phyloP scores from a whole-genome alignment of 2,888 invertebrate species.

The Lepidochitona cinerea region DNA sequence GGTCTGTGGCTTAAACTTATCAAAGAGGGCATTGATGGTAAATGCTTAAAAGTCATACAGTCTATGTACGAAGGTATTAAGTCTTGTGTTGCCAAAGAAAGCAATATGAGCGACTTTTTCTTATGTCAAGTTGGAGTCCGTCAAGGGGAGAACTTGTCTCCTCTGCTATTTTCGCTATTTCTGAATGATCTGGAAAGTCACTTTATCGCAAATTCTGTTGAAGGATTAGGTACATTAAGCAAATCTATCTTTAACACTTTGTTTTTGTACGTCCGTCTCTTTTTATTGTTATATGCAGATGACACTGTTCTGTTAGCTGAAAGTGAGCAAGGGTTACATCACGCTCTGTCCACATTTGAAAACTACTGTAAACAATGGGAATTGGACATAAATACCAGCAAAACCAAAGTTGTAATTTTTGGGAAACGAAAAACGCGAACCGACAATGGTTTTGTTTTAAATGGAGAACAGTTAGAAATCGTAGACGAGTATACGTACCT shows the following conservation, averaged over 20 bases:
- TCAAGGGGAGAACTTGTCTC: background rate
- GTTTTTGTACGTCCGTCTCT: background rate
- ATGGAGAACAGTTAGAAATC: no score
- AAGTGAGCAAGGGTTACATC: slow-evolving; percentile 8
- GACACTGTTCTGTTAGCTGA: slow-evolving; percentile 3
- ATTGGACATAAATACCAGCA: slow-evolving; percentile 3
- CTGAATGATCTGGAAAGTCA: background rate
- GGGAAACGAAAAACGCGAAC: no score
- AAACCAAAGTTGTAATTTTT: no score
- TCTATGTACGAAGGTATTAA: background rate
- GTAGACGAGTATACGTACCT: no score
- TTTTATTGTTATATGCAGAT: slow-evolving; percentile 12
- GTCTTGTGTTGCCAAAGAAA: background rate
- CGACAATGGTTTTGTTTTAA: no score
- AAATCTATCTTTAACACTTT: background rate
- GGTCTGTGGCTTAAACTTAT: background rate
- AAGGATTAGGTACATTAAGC: background rate
- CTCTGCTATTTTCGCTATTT: background rate
- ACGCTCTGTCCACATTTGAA: background rate
- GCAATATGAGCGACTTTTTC: background rate
- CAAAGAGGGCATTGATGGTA: background rate
- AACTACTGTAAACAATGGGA: slow-evolving; percentile 14
- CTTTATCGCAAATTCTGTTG: background rate
- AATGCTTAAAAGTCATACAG: background rate
- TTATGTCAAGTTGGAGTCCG: background rate